Percentiles rank a stretch among this genome's conserved stretches.
phyloP scores from a whole-genome alignment of 2,888 invertebrate species.

The Chloroclysta siterata region DNA sequence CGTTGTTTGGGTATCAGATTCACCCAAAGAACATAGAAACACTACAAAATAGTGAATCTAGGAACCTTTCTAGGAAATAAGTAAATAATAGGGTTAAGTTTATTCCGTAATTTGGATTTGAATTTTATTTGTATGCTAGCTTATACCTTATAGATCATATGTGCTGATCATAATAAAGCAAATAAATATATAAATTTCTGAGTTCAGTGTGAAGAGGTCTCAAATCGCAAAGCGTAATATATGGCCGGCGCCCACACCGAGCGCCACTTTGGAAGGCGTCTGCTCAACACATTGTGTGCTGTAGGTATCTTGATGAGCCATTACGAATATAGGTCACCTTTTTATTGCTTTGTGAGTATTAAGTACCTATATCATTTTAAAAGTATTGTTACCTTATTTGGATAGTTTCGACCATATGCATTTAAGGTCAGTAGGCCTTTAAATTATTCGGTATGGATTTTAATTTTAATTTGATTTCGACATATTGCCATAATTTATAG shows the following conservation, averaged over 20 bases:
- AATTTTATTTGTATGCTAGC: too few relatives aligned
- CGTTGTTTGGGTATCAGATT: too few relatives aligned
- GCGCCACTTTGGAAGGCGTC: constrained; percentile 46
- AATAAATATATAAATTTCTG: not conserved
- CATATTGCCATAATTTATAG: not conserved
- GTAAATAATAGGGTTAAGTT: too few relatives aligned
- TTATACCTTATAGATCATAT: too few relatives aligned
- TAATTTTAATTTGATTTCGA: not conserved
- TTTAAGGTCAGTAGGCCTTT: not conserved
- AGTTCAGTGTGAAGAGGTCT: constrained; percentile 25
- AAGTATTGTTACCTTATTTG: constrained; percentile 27
- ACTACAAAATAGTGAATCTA: too few relatives aligned
- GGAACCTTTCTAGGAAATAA: too few relatives aligned
- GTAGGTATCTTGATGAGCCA: constrained; percentile 50
- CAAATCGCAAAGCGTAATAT: constrained; percentile 48
- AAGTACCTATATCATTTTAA: constrained; percentile 21
- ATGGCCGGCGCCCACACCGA: constrained; percentile 65
- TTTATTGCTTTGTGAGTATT: constrained; percentile 33
- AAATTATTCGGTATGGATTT: not conserved
- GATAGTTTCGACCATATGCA: constrained; percentile 5
- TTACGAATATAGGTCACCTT: constrained; percentile 54
- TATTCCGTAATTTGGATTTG: too few relatives aligned
- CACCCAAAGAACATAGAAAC: too few relatives aligned
- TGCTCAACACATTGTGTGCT: constrained; percentile 52
- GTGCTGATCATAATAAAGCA: too few relatives aligned